Conservation (phyloP, 1,140 invertebrate species). For the Helicorthomorpha holstii region DNA sequence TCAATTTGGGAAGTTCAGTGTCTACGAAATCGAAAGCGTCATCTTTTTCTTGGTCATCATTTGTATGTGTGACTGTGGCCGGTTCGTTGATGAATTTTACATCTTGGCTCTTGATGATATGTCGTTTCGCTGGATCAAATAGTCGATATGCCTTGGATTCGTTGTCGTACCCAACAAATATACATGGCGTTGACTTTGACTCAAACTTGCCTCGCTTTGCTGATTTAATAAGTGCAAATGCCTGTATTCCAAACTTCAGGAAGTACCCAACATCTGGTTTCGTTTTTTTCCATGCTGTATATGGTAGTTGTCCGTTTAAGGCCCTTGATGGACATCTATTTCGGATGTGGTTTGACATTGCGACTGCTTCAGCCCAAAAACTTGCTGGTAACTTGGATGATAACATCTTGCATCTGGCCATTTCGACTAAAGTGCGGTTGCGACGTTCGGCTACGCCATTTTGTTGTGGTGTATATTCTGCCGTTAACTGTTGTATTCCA, state of each 20-base stretch:
- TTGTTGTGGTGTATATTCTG: conserved; percentile 28
- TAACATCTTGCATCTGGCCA: conserved; percentile 17
- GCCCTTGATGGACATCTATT: conserved; percentile 8
- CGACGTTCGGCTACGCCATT: conserved; percentile 30
- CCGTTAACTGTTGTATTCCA: conserved; percentile 16
- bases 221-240: background rate
- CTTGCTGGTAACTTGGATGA: conserved; percentile 8
- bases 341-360: conserved; percentile 13
- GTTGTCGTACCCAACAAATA: background rate
- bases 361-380: conserved; percentile 17
- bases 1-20: no score
- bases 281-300: background rate
- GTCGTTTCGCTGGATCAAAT: background rate
- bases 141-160: background rate
- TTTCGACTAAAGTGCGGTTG: conserved; percentile 28
- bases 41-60: background rate
- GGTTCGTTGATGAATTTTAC: background rate
- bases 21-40: no score
- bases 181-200: conserved; percentile 7
- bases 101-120: background rate
- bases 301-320: background rate
- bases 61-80: background rate
- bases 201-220: background rate
- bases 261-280: background rate
- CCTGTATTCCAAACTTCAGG: background rate